phyloP scores from a whole-genome alignment of 2,113 vertebrate genomes.

The Thalassarche chlororhynchos region DNA sequence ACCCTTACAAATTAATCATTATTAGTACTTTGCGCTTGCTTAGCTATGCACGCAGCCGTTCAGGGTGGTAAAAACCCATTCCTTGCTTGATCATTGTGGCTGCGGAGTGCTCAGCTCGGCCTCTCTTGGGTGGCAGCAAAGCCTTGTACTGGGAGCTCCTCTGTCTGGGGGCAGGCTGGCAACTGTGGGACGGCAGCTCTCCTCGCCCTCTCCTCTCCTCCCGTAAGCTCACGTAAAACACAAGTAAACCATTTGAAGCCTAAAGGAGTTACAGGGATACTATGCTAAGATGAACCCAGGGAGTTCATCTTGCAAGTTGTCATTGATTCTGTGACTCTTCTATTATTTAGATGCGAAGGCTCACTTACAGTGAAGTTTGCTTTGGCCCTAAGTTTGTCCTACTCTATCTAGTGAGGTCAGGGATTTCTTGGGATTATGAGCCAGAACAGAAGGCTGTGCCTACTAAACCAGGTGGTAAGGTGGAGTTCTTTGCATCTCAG shows the following conservation, averaged over 20 bases:
- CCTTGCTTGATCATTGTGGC: background rate
- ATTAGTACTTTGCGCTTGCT: background rate
- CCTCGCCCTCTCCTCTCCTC: background rate
- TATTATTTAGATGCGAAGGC: background rate
- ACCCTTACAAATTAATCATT: slow-evolving; percentile 8
- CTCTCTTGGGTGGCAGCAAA: background rate
- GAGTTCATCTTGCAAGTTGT: background rate
- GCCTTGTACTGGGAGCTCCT: background rate
- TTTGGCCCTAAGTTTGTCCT: background rate
- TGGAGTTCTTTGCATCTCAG: background rate
- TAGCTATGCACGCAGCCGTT: background rate
- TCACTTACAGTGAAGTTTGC: background rate
- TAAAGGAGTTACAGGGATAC: background rate
- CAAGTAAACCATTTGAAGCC: background rate
- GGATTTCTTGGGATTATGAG: background rate
- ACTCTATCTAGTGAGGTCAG: background rate
- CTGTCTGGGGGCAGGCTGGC: background rate
- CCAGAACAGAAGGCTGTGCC: background rate
- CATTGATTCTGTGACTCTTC: background rate
- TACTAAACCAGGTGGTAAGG: background rate
- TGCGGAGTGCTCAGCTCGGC: background rate
- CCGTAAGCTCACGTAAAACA: background rate
- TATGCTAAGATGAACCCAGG: background rate
- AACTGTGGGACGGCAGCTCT: background rate
- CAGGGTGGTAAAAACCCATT: background rate